Evolutionary conservation across 2,888 invertebrate species (phyloP).

Genomic region (Linnaemya tessellans): DNA sequence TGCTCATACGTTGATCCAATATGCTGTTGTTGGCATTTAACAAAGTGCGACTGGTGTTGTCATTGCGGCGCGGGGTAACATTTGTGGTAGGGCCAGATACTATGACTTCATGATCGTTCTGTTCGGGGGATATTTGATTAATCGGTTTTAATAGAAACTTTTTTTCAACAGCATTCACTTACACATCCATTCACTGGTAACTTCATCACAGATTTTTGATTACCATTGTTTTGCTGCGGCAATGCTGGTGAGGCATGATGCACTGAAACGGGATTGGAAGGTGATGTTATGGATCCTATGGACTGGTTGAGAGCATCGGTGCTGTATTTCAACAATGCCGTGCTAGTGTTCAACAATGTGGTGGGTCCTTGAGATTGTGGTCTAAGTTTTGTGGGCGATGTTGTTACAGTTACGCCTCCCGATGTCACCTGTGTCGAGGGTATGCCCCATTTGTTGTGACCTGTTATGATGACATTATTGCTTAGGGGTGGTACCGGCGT

Average conservation of each 20-base stretch:
- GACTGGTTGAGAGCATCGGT: constrained; percentile 83
- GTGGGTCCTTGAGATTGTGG: constrained; percentile 85
- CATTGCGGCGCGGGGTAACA: constrained; percentile 86
- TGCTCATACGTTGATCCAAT: constrained; percentile 88
- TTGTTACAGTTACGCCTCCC: constrained; percentile 87
- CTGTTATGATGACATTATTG: constrained; percentile 84
- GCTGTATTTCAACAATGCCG: constrained; percentile 82
- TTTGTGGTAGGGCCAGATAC: constrained; percentile 86
- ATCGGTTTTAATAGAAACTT: neutral
- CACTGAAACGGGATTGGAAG: constrained; percentile 82
- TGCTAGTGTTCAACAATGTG: constrained; percentile 81
- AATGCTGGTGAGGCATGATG: constrained; percentile 83
- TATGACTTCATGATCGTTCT: constrained; percentile 83
- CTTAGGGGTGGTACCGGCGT: constrained; percentile 83
- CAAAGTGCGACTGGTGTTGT: constrained; percentile 91
- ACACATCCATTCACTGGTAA: constrained; percentile 81
- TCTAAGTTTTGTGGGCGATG: constrained; percentile 84
- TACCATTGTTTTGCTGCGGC: constrained; percentile 80
- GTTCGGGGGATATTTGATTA: constrained; percentile 2
- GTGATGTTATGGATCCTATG: constrained; percentile 82
- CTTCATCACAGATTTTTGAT: constrained; percentile 83
- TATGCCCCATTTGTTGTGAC: constrained; percentile 84
- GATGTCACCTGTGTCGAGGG: constrained; percentile 83
- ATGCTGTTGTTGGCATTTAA: constrained; percentile 85
- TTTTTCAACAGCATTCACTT: constrained; percentile 60